Evolutionary conservation across 1,140 invertebrate species (phyloP).

Genomic region (Zaprionus kolodkinae): DNA sequence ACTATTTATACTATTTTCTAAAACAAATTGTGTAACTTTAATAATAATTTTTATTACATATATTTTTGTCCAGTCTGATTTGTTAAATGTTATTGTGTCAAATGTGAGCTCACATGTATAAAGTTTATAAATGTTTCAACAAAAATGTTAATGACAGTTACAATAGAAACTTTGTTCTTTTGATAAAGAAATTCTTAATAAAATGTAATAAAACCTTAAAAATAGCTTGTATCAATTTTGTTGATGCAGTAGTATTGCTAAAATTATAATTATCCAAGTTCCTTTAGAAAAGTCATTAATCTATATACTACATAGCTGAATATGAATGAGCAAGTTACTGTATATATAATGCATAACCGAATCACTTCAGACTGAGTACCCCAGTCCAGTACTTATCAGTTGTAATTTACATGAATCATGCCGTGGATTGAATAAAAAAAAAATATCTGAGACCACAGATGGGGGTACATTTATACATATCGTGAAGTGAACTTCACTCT

Average conservation of each 20-base stretch:
- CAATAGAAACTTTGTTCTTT: slow-evolving; percentile 69
- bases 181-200: slow-evolving; percentile 69
- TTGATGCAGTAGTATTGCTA: too few relatives aligned
- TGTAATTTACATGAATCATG: slow-evolving; percentile 39
- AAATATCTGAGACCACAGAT: slow-evolving; percentile 13
- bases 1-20: slow-evolving; percentile 44
- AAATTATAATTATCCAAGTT: too few relatives aligned
- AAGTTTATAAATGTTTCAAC: slow-evolving; percentile 64
- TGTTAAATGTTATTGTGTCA: slow-evolving; percentile 30
- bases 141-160: slow-evolving; percentile 60
- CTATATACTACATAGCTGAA: too few relatives aligned
- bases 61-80: slow-evolving; percentile 35
- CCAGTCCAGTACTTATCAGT: slow-evolving; percentile 17
- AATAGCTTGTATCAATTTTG: not conserved
- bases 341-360: not conserved
- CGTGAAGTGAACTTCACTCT: not conserved
- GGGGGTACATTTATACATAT: not conserved
- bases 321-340: too few relatives aligned
- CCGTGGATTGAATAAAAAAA: slow-evolving; percentile 9
- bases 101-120: slow-evolving; percentile 28
- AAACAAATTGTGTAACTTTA: slow-evolving; percentile 31
- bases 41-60: slow-evolving; percentile 18
- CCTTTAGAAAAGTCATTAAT: too few relatives aligned
- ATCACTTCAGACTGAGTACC: slow-evolving; percentile 9
- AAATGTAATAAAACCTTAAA: slow-evolving; percentile 43